phyloP scores from a whole-genome alignment of 2,113 vertebrate species.

The Oncorhynchus clarkii region DNA sequence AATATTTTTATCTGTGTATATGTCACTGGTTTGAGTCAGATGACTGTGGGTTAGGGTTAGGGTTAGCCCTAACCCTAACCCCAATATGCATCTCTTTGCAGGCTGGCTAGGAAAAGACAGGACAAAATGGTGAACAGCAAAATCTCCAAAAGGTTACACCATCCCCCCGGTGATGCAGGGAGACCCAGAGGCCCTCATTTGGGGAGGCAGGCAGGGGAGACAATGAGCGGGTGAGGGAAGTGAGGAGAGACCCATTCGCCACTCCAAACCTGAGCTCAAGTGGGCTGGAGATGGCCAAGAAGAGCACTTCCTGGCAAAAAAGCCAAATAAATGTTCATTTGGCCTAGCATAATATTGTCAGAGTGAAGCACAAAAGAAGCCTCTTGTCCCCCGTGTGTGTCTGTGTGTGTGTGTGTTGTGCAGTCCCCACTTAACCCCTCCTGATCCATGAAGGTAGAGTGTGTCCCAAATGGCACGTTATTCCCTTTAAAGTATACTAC shows the following conservation, averaged over 20 bases:
- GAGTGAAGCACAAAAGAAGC: constrained; percentile 61
- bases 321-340: constrained; percentile 76
- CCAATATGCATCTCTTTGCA: not conserved
- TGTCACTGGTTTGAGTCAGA: no score
- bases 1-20: no score
- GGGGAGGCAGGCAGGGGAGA: constrained; percentile 42
- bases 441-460: constrained; percentile 39
- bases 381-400: constrained; percentile 37
- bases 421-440: constrained; percentile 66
- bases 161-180: not conserved
- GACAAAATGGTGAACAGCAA: not conserved
- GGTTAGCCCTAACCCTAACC: no score
- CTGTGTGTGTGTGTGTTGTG: constrained; percentile 24
- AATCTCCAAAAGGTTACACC: not conserved
- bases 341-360: constrained; percentile 74
- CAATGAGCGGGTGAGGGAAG: constrained; percentile 59
- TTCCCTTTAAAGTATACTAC: no score
- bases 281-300: constrained; percentile 65
- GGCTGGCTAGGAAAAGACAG: not conserved
- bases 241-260: constrained; percentile 17
- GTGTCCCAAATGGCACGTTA: not conserved
- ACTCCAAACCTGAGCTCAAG: constrained; percentile 56
- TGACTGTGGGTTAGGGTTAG: no score
- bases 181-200: constrained; percentile 42
- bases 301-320: constrained; percentile 68